Percentiles rank a stretch among this genome's conserved stretches.
Evolutionary conservation across 2,797 vertebrate genomes (phyloP).

Genomic region (Meda fulgida): DNA sequence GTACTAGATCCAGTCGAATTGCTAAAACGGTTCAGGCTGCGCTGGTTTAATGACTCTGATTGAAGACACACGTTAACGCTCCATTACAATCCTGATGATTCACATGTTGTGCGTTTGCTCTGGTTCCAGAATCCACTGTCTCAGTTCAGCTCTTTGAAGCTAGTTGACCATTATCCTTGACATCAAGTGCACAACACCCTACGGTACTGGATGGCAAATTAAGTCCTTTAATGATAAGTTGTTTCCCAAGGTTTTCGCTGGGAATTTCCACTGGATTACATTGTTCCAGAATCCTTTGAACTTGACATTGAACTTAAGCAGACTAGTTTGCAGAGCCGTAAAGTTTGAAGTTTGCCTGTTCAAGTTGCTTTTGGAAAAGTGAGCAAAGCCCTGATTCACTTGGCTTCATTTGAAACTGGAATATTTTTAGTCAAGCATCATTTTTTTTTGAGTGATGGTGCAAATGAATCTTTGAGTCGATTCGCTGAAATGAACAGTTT

Average conservation of each 20-base stretch:
- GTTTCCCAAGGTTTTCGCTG: constrained; percentile 73
- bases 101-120: constrained; percentile 66
- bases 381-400: constrained; percentile 56
- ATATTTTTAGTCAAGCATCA: constrained; percentile 16
- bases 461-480: not conserved
- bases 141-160: constrained; percentile 72
- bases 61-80: not conserved
- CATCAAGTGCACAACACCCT: constrained; percentile 74
- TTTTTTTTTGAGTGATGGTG: not conserved
- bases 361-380: constrained; percentile 52
- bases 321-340: constrained; percentile 71
- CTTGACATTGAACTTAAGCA: constrained; percentile 85
- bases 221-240: constrained; percentile 82
- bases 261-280: constrained; percentile 82
- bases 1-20: not conserved
- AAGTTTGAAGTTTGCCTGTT: constrained; percentile 63
- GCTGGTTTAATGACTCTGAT: not conserved
- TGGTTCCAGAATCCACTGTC: constrained; percentile 14
- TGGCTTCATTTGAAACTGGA: constrained; percentile 40
- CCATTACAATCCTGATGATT: constrained; percentile 28
- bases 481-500: not conserved
- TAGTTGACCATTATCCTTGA: constrained; percentile 78
- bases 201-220: constrained; percentile 81
- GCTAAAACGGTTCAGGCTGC: not conserved
- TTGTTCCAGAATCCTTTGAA: constrained; percentile 81